These are phyloP conservation scores for Labia minor DNA, from an alignment of 2,888 invertebrate species.

Conservation along the genomic window DNA sequence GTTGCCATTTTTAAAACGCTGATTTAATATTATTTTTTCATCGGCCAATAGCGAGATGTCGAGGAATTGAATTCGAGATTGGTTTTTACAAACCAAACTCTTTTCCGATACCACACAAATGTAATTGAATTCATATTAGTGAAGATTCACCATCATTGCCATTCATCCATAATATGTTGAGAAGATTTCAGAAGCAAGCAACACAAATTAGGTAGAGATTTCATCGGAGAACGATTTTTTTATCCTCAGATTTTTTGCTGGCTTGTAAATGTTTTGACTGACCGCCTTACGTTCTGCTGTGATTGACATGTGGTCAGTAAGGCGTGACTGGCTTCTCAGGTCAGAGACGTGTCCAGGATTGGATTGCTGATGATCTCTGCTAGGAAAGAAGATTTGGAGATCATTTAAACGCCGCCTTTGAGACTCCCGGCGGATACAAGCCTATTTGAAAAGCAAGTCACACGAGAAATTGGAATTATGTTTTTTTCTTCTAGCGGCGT, in stretches of 20 bases:
- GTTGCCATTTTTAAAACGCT: not conserved
- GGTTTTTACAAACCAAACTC: not conserved
- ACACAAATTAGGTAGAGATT: not conserved
- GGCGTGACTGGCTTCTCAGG: not conserved
- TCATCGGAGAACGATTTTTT: not conserved
- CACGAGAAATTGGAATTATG: not conserved
- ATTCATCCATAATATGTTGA: not conserved
- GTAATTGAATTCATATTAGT: not conserved
- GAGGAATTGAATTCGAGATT: not conserved
- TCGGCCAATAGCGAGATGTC: not conserved
- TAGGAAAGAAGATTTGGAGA: not conserved
- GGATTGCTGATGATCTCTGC: slow-evolving; percentile 2
- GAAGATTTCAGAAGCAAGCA: not conserved
- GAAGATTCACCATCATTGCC: not conserved
- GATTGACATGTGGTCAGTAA: slow-evolving; percentile 1
- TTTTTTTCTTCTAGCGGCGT: not conserved
- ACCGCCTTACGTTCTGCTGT: not conserved
- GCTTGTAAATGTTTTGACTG: slow-evolving; percentile 13
- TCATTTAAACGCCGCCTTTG: not conserved
- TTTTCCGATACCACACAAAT: not conserved
- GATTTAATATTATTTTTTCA: slow-evolving; percentile 8
- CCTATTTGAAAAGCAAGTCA: slow-evolving; percentile 1
- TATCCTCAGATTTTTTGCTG: not conserved
- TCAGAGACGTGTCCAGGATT: not conserved
- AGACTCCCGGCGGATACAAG: slow-evolving; percentile 3